Percentiles rank a stretch among this genome's conserved stretches.
phyloP scores from a whole-genome alignment of 2,888 invertebrate species.

The Tineola bisselliella region DNA sequence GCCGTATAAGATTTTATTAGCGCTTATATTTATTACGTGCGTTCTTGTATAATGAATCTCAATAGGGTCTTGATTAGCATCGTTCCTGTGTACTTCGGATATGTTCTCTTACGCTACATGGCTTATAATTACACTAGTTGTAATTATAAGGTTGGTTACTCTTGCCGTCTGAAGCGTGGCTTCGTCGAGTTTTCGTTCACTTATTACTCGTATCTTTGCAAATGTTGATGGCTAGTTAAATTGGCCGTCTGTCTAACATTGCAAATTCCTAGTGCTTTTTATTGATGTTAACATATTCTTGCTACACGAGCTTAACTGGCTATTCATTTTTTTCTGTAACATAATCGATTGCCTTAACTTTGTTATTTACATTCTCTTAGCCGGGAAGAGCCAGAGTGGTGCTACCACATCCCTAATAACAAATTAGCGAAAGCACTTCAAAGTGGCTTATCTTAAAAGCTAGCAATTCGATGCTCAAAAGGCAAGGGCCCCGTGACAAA shows the following conservation, averaged over 20 bases:
- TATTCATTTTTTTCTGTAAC: background rate
- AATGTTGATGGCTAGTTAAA: slow-evolving; percentile 59
- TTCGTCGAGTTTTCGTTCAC: slow-evolving; percentile 44
- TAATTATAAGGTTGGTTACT: slow-evolving; percentile 58
- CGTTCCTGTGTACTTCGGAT: slow-evolving; percentile 36
- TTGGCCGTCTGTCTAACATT: slow-evolving; percentile 41
- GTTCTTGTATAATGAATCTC: slow-evolving; percentile 25
- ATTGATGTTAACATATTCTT: background rate
- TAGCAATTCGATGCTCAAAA: slow-evolving; percentile 1
- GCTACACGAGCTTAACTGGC: background rate
- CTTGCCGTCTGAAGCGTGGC: slow-evolving; percentile 16
- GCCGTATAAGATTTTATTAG: slow-evolving; percentile 14
- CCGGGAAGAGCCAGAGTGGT: no score
- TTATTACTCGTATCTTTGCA: slow-evolving; percentile 39
- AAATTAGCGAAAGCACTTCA: background rate
- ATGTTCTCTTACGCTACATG: slow-evolving; percentile 37
- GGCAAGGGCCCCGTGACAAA: background rate
- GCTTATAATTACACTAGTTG: slow-evolving; percentile 56
- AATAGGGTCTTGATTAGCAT: slow-evolving; percentile 59
- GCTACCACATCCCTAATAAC: background rate
- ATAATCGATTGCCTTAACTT: background rate
- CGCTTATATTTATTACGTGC: slow-evolving; percentile 11
- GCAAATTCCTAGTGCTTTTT: background rate
- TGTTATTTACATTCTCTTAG: no score
- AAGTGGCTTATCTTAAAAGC: slow-evolving; percentile 1